These are phyloP conservation scores for Boulengeromyrus knoepffleri DNA, from an alignment of 2,113 vertebrate genomes.

Conservation along the genomic window DNA sequence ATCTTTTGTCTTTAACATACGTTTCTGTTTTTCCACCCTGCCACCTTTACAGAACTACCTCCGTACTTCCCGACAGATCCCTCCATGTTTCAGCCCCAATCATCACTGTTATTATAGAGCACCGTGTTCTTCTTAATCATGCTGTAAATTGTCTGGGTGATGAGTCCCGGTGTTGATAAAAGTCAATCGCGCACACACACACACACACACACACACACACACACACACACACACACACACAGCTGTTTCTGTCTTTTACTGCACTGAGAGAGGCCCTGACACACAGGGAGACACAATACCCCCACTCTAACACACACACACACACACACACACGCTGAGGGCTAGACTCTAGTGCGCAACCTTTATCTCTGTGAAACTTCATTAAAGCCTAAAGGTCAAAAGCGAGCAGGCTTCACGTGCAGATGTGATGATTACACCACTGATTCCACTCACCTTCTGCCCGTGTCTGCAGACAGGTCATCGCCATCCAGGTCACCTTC, in stretches of 20 bases:
- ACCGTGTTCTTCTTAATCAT: neutral
- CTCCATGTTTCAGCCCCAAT: neutral
- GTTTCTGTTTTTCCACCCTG: neutral
- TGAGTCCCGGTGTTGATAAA: slow-evolving; percentile 44
- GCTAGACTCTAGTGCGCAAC: slow-evolving; percentile 42
- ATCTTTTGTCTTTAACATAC: neutral
- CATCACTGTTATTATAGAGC: neutral
- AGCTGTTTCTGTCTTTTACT: slow-evolving; percentile 39
- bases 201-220: slow-evolving; percentile 19
- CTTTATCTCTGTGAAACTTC: slow-evolving; percentile 51
- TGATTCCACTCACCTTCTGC: neutral
- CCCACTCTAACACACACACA: slow-evolving; percentile 7
- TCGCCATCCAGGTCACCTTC: neutral
- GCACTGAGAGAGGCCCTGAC: slow-evolving; percentile 28
- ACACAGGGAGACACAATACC: neutral
- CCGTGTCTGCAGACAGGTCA: neutral
- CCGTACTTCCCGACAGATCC: neutral
- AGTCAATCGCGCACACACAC: slow-evolving; percentile 34
- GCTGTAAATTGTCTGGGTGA: neutral
- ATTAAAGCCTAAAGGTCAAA: slow-evolving; percentile 60
- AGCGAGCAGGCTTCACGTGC: slow-evolving; percentile 32
- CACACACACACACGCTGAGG: slow-evolving; percentile 6
- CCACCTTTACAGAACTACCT: neutral
- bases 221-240: slow-evolving; percentile 24
- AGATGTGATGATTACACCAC: slow-evolving; percentile 12